Base-by-base conservation (phyloP, 1,140 invertebrate genomes). In the Drosophila arizonae region DNA sequence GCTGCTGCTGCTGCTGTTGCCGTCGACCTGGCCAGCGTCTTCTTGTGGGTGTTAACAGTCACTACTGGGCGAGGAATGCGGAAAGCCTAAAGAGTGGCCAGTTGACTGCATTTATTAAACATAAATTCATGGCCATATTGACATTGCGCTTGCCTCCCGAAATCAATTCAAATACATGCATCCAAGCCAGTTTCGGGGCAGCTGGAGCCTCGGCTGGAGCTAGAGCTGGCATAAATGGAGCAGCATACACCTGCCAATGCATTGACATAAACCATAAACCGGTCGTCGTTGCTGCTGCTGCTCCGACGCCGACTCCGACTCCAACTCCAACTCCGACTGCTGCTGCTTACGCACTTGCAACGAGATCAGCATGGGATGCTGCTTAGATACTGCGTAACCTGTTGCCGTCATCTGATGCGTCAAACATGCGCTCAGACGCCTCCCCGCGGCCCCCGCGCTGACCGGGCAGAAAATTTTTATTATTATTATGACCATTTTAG, bases 361-460 rank as follows among this genome's bases (percentile, higher is more conserved):
- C 74, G 66, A 79, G 81, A 80, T 70, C 60, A 60, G 56, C 58
- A 51, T 67, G 60, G 68, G 41, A 69, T 69, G 76, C 71, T 66
- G 56, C 54, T 56, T 72, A 65, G 68, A 65, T 78, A 43, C 9
- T 39, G 64, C 52, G 50, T 39, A 76, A 84, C 81, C 77, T 85
- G 81, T 84, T 85, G 80, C 72, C 79, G 61, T 76, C 76, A 68
- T 76, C 82, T 79, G 80, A 80, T 84, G 81, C 81, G 81, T 84
- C 81, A 85, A 88, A 87, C 82, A 87, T 87, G 84, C 79, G 84
- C 84, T 88, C 82, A 87, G 82, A 87, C 82, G 82, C 82, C 81
- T 86, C 55, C 76, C 51, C 67, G 77, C 51, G 61, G 64, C 74
- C 50, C 50, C 15, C 54, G 50, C 61, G 28, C 72, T 45, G 51